These are phyloP conservation scores for Cephus rjabovi DNA, from an alignment of 2,888 invertebrate species.

Conservation along the genomic window DNA sequence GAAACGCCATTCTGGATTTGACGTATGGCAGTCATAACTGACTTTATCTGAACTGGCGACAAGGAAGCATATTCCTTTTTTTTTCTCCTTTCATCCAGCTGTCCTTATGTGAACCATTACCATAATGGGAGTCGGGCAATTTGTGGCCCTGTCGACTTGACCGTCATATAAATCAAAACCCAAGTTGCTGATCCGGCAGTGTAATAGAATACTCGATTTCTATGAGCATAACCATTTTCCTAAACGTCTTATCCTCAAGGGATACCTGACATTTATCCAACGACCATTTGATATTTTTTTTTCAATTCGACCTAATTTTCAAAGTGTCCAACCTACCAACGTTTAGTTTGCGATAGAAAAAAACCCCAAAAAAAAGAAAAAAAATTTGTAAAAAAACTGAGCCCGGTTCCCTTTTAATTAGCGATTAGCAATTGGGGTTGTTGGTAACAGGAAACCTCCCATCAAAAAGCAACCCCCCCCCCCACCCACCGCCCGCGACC, in stretches of 20 bases:
- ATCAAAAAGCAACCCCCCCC: slow-evolving; percentile 21
- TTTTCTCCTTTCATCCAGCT: no score
- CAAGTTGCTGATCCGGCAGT: slow-evolving; percentile 2
- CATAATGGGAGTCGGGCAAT: slow-evolving; percentile 25
- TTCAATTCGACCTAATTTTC: no score
- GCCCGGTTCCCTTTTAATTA: slow-evolving; percentile 18
- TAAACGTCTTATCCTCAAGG: background rate
- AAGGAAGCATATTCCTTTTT: no score
- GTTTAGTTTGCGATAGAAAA: no score
- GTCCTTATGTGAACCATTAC: slow-evolving; percentile 18
- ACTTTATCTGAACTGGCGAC: no score
- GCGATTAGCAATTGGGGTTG: slow-evolving; percentile 18
- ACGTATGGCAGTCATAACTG: no score
- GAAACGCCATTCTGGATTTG: no score
- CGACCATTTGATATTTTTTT: no score
- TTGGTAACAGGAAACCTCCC: background rate
- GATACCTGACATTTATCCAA: no score
- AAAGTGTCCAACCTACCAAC: no score
- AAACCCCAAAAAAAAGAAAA: no score
- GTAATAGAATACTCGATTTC: background rate
- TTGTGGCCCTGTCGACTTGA: slow-evolving; percentile 19
- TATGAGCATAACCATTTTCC: background rate
- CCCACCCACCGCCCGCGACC: background rate
- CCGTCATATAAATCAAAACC: slow-evolving; percentile 2
- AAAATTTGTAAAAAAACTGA: no score